Evolutionary conservation across 2,888 invertebrate species (phyloP).

Genomic region (Ferdinandea cuprea): DNA sequence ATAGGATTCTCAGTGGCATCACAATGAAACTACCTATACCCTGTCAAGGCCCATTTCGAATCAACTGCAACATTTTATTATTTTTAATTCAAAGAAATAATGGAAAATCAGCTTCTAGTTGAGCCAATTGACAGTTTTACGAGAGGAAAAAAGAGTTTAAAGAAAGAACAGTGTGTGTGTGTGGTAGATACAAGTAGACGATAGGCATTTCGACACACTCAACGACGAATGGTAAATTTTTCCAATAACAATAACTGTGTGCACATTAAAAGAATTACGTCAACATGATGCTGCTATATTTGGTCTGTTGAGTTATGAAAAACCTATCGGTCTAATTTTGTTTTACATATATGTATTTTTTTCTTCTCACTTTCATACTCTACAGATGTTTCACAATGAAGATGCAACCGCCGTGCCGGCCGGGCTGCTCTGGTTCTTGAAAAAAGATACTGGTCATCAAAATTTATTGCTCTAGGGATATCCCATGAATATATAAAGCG

Average conservation of each 20-base stretch:
- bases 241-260: not conserved
- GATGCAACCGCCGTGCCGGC: conserved; percentile 7
- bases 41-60: too few relatives aligned
- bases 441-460: conserved; percentile 51
- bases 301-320: not conserved
- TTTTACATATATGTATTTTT: too few relatives aligned
- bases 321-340: not conserved
- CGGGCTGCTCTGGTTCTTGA: conserved; percentile 8
- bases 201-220: too few relatives aligned
- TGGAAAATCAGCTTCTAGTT: too few relatives aligned
- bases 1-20: too few relatives aligned
- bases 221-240: not conserved
- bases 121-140: too few relatives aligned
- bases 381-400: conserved; percentile 42
- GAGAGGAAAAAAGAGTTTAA: too few relatives aligned
- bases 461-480: conserved; percentile 62
- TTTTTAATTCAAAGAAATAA: too few relatives aligned
- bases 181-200: too few relatives aligned
- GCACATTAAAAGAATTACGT: not conserved
- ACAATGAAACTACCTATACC: too few relatives aligned
- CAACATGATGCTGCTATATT: not conserved
- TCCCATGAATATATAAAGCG: conserved; percentile 65
- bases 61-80: too few relatives aligned
- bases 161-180: too few relatives aligned
- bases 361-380: not conserved